Base-by-base conservation (phyloP, 2,888 invertebrate species). In the Seira ritae region DNA sequence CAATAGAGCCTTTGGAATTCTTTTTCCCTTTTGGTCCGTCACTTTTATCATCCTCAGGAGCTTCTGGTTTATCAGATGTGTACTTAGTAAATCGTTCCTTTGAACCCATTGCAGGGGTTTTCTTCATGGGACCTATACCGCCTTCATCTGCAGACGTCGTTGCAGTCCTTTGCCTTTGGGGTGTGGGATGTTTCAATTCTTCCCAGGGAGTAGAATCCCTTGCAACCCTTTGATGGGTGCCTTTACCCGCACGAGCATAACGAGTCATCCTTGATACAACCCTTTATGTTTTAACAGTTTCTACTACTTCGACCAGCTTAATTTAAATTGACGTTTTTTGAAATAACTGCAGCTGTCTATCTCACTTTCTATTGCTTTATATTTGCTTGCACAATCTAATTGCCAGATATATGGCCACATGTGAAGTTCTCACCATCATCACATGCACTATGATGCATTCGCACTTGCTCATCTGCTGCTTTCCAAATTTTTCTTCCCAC, bases 171-270 rank as follows among this genome's bases (percentile, higher is more conserved):
- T 69, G 31, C 15, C 80, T 37, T 22, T 80, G 22, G 6, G 80
- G 74, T 70, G 68, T 4, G 1, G 80, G 31, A 8, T 74, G 80
- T 73, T 86, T 86, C 93, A 95, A 94, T 80, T 93, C 92, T 83
- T 92, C 92, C 95, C 95, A 95, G 90, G 95, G 93, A 55, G 95
- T 95, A 65, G 95, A 92, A 69, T 94, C 93, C 90, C 94, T 94
- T 0, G 94, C 94, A 15, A 93, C 89, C 87, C 93, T 92, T 90
- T 94, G 94, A 89, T 95, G 95, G 1, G 95, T 94, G 46, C 95
- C 95, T 90, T 93, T 94, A 0, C 94, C 94, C 15, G 74, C 80
- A 90, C 95, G 92, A 24, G 95, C 94, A 92, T 94, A 95, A 87
- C 95, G 92, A 3, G 95, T 95, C 95, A 95, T 95, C 89, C 89